A percentile compares a stretch with the other conserved stretches of the same genome.
Evolutionary conservation across 1,140 invertebrate species (phyloP).

Genomic region (Neuroterus valhalla): DNA sequence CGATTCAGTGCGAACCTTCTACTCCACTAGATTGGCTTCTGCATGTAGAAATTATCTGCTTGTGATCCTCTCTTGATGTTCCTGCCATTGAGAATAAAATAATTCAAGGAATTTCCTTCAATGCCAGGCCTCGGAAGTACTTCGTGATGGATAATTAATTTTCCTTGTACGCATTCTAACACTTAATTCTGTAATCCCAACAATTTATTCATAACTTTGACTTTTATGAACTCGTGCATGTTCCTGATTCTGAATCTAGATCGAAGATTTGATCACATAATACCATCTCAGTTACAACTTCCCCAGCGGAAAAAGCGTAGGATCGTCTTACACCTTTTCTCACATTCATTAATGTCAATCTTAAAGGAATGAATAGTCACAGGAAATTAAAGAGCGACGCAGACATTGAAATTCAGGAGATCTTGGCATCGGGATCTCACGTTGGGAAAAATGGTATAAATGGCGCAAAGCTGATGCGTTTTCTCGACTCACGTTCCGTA

Average conservation of each 20-base stretch:
- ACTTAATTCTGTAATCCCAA: neutral
- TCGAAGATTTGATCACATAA: neutral
- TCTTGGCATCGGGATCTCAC: constrained; percentile 45
- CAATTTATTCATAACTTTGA: too few relatives aligned
- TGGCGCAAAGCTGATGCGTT: constrained; percentile 29
- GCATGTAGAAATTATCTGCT: neutral
- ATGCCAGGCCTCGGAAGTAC: neutral
- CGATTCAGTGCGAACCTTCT: neutral
- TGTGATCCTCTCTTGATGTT: neutral
- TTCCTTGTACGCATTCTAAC: neutral
- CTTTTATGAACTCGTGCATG: neutral
- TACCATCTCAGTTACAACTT: constrained; percentile 13
- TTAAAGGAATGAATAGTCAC: neutral
- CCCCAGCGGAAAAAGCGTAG: constrained; percentile 1
- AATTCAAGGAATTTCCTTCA: neutral
- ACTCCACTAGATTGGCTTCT: neutral
- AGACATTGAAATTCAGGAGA: constrained; percentile 38
- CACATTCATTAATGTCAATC: constrained; percentile 32
- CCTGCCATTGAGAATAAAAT: too few relatives aligned
- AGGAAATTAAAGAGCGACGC: constrained; percentile 8
- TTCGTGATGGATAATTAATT: neutral
- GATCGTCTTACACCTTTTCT: constrained; percentile 24
- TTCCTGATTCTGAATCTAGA: neutral
- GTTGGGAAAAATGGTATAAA: constrained; percentile 41
- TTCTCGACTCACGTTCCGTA: constrained; percentile 19